Evolutionary conservation across 2,888 invertebrate genomes (phyloP), one percentile per base, ranked within the genome.

Genomic region (Caenorhabditis angaria): DNA sequence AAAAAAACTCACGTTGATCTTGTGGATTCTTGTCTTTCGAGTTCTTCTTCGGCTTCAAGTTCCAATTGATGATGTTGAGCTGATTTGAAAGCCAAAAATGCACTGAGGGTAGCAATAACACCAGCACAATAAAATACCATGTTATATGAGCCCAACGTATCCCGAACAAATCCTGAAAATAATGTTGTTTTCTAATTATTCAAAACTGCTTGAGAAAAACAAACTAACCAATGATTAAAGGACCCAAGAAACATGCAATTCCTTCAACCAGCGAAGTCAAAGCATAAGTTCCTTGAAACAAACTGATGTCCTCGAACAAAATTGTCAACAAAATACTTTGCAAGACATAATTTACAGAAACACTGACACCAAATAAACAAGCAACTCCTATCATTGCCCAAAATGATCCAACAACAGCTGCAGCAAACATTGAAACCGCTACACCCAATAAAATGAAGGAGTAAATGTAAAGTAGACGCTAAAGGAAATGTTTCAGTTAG

Each of bases 221-320:
- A 54, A 28, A 3, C 41, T 32, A 12, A 82, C 95, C 95, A 85
- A 93, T 94, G 25, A 95, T 87, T 1, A 95, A 94, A 29, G 96
- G 95, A 57, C 95, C 95, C 77, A 94, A 89, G 20, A 95, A 91
- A 88, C 94, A 95, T 1, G 94, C 94, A 35, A 95, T 89, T 1
- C 96, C 96, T 88, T 95, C 94, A 25, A 94, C 93, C 59, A 95
- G 90, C 86, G 94, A 90, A 83, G 94, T 89, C 82, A 95, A 89
- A 0, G 95, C 95, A 87, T 95, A 95, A 4, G 94, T 94, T 87
- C 93, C 94, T 56, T 94, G 94, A 88, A 96, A 94, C 84, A 93
- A 91, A 88, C 94, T 94, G 80, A 95, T 88, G n/a, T 94, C 93
- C 78, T 95, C 93, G 83, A 94, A 91, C 87, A 95, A 93, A 67